Evolutionary conservation across 1,140 invertebrate species (phyloP), one percentile per base, ranked within the genome.

Genomic region (Caenorhabditis inopinata): DNA sequence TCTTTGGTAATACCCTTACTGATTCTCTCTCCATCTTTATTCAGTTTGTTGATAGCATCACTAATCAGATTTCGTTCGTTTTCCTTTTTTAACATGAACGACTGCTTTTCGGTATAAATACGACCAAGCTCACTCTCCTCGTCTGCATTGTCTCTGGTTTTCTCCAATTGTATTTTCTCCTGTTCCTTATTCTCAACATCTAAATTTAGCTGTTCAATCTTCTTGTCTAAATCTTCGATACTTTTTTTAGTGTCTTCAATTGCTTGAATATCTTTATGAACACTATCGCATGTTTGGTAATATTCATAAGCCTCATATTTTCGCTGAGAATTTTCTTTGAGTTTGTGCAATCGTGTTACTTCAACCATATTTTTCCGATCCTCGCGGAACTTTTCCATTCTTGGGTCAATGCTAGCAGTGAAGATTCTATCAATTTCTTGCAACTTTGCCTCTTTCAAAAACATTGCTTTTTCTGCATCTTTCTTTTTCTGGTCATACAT

Each of bases 401-500:
- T 85, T 21, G 49, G 53, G 27, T 14, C 38, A 11, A 53, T 45
- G 29, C 38, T 49, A 5, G 3, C 29, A 1, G 35, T 18, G n/a
- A 91, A 89, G 91, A 96, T 94, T 85, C 91, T 90, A 89, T 94
- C 93, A 25, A 98, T 94, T 90, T 96, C 94, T 45, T 92, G 91
- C 0, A 99, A 90, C 90, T 95, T 96, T 3, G 91, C 92, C 90
- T 99, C 94, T 90, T 99, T 99, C 86, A 96, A 96, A 82, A 94
- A 93, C 81, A 99, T 95, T 0, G 93, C 94, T 87, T 93, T 94
- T 80, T 94, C 91, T 0, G 95, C 93, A 38, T 91, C 91, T 85
- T 95, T 93, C 86, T 95, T 96, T 88, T 99, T 99, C 0, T 92
- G 92, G 89, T 99, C 96, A 90, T 98, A 99, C 92, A 97, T 93